Evolutionary conservation across 2,888 invertebrate genomes (phyloP).

Genomic region (Brachyptera risi): DNA sequence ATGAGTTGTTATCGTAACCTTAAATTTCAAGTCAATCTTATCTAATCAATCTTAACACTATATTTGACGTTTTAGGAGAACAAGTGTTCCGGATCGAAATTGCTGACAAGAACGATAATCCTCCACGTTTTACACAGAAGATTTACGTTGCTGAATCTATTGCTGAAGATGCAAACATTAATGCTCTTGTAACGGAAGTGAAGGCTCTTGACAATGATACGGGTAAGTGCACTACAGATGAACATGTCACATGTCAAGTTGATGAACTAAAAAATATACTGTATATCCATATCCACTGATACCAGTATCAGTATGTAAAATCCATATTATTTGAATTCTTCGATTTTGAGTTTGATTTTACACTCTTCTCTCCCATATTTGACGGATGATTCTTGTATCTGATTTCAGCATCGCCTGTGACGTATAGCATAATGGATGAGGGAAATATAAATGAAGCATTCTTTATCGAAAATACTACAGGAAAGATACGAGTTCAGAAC

Average conservation of each 20-base stretch:
- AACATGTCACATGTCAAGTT: too few relatives aligned
- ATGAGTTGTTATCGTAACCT: too few relatives aligned
- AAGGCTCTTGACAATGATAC: constrained; percentile 85
- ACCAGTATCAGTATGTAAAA: too few relatives aligned
- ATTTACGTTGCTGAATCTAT: constrained; percentile 70
- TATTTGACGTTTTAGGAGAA: constrained; percentile 47
- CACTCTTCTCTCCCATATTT: neutral
- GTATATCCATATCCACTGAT: too few relatives aligned
- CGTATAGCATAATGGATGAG: constrained; percentile 73
- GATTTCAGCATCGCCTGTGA: constrained; percentile 59
- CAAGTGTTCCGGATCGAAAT: constrained; percentile 88
- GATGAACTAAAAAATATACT: too few relatives aligned
- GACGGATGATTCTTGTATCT: neutral
- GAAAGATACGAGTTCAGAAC: constrained; percentile 76
- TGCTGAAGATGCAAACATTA: constrained; percentile 78
- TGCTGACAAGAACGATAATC: constrained; percentile 94
- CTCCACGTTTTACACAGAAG: constrained; percentile 78
- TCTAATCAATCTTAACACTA: neutral
- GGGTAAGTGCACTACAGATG: constrained; percentile 45
- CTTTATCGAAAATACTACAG: constrained; percentile 77
- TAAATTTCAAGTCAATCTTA: too few relatives aligned
- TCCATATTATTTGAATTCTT: too few relatives aligned
- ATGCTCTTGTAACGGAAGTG: constrained; percentile 80
- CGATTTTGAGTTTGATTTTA: too few relatives aligned
- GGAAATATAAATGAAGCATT: constrained; percentile 87